Evolutionary conservation across 1,140 invertebrate species (phyloP).

Genomic region (Drosophila simulans): DNA sequence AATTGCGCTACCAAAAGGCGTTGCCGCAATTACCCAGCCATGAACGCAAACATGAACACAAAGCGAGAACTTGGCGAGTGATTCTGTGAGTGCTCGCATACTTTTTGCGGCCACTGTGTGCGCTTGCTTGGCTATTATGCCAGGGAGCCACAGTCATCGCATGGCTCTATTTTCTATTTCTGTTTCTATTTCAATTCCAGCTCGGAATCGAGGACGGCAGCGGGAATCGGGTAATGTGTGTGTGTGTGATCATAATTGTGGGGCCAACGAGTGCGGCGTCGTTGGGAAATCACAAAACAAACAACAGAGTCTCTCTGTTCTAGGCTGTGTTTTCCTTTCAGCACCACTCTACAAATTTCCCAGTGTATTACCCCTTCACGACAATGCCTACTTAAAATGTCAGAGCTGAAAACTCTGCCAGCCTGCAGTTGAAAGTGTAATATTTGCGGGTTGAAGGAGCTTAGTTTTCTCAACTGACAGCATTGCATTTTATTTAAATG

Average conservation of each 20-base stretch:
- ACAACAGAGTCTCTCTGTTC: constrained; percentile 49
- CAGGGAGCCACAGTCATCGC: constrained; percentile 37
- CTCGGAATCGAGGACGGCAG: constrained; percentile 25
- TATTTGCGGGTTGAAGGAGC: constrained; percentile 16
- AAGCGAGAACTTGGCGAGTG: constrained; percentile 15
- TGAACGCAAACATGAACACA: constrained; percentile 27
- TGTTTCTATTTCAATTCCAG: constrained; percentile 70
- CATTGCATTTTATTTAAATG: constrained; percentile 25
- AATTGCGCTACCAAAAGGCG: constrained; percentile 74
- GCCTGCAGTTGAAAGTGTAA: constrained; percentile 34
- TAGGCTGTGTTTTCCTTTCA: constrained; percentile 18
- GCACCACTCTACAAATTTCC: background rate
- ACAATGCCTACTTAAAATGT: constrained; percentile 62
- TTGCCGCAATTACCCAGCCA: constrained; percentile 70
- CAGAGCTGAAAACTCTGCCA: constrained; percentile 61
- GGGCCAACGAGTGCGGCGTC: constrained; percentile 33
- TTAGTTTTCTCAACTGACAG: constrained; percentile 5
- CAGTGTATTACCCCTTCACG: constrained; percentile 22
- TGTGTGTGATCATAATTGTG: constrained; percentile 69
- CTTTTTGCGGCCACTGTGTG: constrained; percentile 56
- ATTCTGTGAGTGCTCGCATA: constrained; percentile 44
- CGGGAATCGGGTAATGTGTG: background rate
- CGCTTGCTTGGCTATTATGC: constrained; percentile 56
- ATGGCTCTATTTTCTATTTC: constrained; percentile 74
- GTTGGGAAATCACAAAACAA: constrained; percentile 44